Base-by-base conservation (phyloP, 2,888 invertebrate genomes). In the Leucophenga montana region DNA sequence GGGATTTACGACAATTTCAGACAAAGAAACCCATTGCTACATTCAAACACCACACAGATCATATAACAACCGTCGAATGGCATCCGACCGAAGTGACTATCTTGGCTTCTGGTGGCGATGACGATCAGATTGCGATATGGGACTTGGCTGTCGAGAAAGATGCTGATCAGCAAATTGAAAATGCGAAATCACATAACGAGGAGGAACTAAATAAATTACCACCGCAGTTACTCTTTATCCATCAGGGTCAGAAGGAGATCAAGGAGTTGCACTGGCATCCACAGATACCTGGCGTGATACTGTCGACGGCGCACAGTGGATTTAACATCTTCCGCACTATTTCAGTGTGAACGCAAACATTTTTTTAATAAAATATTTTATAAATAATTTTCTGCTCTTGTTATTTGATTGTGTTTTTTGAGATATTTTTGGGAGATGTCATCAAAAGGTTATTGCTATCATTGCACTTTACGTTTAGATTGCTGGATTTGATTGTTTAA, bases 221-320 rank as follows among this genome's bases (percentile, higher is more conserved):
- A 31, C 97, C 98, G 0, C 99, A 99, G 88, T 89, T 99, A 62
- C 90, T 99, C 73, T 99, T 99, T 88, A 97, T 99, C 77, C 99
- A 99, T 87, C 97, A 98, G 90, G 99, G 99, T 54, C 99, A 99
- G 89, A 94, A 93, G 70, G 98, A 99, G 87, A 95, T 99, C 69
- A 99, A 99, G 88, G 99, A 99, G 90, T 89, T 99, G 39, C 99
- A 99, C 87, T 99, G 99, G 99, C 99, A 99, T 89, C 93, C 94
- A 31, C 98, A 99, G 90, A 91, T 98, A 75, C 95, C 98, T 0
- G 98, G 99, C 11, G 93, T 96, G 1, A 91, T 99, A 65, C 91
- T 99, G 61, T 97, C 97, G 72, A 99, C 99, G 33, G 97, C 99
- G 13, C 93, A 94, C 78, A 95, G 94, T 85, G 99, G 98, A 69